Evolutionary conservation across 2,113 vertebrate genomes (phyloP), one percentile per base, ranked within the genome.

Genomic region (Spermophilus dauricus): DNA sequence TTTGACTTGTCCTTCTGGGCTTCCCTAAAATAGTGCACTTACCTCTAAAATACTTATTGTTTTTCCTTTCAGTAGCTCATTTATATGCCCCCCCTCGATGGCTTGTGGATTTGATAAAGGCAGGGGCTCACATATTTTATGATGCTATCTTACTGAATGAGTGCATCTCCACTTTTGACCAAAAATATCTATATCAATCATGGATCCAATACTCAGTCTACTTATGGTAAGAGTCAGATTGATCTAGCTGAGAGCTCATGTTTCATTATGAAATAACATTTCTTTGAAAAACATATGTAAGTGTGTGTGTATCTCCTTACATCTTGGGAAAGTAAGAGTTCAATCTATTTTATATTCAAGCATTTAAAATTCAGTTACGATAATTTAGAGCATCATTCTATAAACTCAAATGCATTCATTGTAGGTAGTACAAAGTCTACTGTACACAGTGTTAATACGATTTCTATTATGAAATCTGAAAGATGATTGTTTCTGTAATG

Each of bases 401-500:
- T 85, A 91, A 96, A 81, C 5, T 72, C 83, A 73, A 77, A 67
- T 67, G 8, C 61, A 65, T 91, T 53, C 70, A 65, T 69, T 86
- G 58, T 20, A 39, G 22, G n/a, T 69, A 86, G 61, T 16, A 22
- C 8, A n/a, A 17, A 69, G 14, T 85, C 67, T 95, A 7, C 34
- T 48, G 42, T 42, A 30, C 9, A 86, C 83, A 83, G 48, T 67
- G 17, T 42, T 93, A 89, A 61, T 37, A 75, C 70, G 80, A 69
- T 67, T 95, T 95, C 37, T 92, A 9, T 76, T 69, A 30, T 48
- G 3, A 89, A 94, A 84, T 81, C 76, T 73, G 67, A 92, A 5
- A 94, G 53, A 83, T 85, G 13, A 76, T 76, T 77, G 32, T 81
- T 95, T 69, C 51, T 88, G 20, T 69, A 94, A 90, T 94, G 72